Conservation (phyloP, 2,888 invertebrate genomes). For the Temnothorax unifasciatus region DNA sequence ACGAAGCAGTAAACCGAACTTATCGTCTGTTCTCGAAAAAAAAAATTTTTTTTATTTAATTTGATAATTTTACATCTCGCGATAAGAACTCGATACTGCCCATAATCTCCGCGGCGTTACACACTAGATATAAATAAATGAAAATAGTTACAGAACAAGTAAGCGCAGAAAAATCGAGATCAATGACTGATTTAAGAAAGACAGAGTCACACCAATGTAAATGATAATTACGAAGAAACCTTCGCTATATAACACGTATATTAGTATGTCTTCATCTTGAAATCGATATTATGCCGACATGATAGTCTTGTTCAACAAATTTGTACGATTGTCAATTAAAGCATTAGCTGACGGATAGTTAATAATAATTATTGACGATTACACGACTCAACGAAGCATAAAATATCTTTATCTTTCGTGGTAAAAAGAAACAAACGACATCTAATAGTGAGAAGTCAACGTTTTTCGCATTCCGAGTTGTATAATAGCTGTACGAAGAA, state of each 20-base stretch:
- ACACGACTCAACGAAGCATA: neutral
- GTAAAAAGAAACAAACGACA: neutral
- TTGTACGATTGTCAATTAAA: neutral
- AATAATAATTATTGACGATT: neutral
- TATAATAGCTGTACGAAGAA: neutral
- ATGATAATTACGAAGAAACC: conserved; percentile 55
- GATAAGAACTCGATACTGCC: conserved; percentile 42
- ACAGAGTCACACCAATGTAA: conserved; percentile 42
- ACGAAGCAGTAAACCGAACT: neutral
- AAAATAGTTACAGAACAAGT: conserved; percentile 43
- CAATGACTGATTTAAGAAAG: conserved; percentile 56
- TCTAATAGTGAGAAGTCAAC: neutral
- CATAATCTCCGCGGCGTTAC: conserved; percentile 8
- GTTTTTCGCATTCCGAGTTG: neutral
- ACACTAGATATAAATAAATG: conserved; percentile 35
- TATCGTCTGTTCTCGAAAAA: neutral
- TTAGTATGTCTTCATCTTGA: neutral
- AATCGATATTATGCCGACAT: neutral
- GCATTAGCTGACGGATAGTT: neutral
- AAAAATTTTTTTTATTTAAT: neutral
- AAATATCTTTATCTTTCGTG: neutral
- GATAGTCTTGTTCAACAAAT: neutral
- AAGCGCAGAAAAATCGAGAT: conserved; percentile 49
- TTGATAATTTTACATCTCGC: neutral
- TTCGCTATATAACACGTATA: neutral